Percentiles rank a stretch among this genome's conserved stretches.
These are phyloP conservation scores for Sitobion miscanthi DNA, from an alignment of 1,140 invertebrate species.

Conservation along the genomic window DNA sequence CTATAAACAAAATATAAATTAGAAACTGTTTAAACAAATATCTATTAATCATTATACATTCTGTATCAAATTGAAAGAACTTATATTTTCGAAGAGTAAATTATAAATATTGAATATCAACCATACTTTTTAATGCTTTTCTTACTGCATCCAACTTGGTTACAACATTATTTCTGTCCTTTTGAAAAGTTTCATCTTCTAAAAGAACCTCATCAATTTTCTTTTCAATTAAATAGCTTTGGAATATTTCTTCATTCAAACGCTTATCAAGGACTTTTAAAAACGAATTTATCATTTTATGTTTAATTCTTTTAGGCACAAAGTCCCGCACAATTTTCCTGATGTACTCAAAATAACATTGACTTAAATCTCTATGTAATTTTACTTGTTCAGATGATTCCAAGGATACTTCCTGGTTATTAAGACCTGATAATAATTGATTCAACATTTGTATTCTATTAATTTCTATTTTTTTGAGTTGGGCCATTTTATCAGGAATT, in stretches of 20 bases:
- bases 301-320: neutral
- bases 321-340: neutral
- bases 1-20: neutral
- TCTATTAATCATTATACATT: neutral
- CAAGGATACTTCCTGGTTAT: neutral
- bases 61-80: neutral
- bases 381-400: neutral
- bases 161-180: neutral
- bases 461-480: too few species aligned
- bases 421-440: neutral
- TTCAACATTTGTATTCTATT: neutral
- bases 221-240: neutral
- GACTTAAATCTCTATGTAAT: neutral
- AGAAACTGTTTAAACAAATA: neutral
- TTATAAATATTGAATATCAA: slow-evolving; percentile 14
- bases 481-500: too few species aligned
- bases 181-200: neutral
- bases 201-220: slow-evolving; percentile 25
- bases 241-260: neutral
- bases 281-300: neutral
- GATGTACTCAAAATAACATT: neutral
- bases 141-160: neutral
- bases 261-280: neutral
- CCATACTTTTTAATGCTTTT: slow-evolving; percentile 8
- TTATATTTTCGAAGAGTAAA: neutral